phyloP scores from a whole-genome alignment of 2,113 vertebrate species.

The Actenoides lindsayi region DNA sequence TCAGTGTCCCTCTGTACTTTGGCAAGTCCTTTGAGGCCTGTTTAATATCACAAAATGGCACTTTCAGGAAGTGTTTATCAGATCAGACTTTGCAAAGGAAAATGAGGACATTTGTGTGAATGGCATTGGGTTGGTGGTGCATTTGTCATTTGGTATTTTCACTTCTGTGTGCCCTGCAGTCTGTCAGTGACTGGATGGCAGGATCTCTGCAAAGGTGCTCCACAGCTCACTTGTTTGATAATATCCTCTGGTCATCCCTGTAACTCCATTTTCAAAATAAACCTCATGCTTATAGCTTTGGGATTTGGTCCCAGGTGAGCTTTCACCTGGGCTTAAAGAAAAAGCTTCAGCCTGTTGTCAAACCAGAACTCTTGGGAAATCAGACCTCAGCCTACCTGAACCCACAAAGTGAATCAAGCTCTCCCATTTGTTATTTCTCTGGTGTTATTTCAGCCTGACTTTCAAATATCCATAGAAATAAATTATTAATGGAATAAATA shows the following conservation, averaged over 20 bases:
- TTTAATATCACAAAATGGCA: constrained; percentile 8
- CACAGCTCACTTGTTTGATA: not conserved
- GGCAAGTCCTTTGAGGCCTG: not conserved
- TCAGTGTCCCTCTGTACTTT: constrained; percentile 9
- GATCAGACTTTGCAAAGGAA: not conserved
- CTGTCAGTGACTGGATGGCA: not conserved
- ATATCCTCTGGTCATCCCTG: not conserved
- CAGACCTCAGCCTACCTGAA: not conserved
- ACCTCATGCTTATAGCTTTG: not conserved
- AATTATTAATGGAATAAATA: not conserved
- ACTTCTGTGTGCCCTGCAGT: not conserved
- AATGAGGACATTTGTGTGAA: not conserved
- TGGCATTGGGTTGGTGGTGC: not conserved
- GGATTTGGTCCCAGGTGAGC: not conserved
- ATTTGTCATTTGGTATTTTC: not conserved
- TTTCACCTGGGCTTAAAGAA: not conserved
- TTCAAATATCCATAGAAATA: not conserved
- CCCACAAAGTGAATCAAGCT: not conserved
- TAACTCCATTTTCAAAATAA: not conserved
- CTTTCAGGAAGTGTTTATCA: constrained; percentile 3
- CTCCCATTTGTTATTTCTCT: not conserved
- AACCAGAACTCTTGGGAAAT: not conserved
- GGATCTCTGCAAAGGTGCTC: not conserved
- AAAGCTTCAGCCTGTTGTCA: not conserved
- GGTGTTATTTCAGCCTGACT: not conserved